These are phyloP conservation scores for Folsomia manolachei DNA, from an alignment of 2,888 invertebrate genomes.

Conservation along the genomic window DNA sequence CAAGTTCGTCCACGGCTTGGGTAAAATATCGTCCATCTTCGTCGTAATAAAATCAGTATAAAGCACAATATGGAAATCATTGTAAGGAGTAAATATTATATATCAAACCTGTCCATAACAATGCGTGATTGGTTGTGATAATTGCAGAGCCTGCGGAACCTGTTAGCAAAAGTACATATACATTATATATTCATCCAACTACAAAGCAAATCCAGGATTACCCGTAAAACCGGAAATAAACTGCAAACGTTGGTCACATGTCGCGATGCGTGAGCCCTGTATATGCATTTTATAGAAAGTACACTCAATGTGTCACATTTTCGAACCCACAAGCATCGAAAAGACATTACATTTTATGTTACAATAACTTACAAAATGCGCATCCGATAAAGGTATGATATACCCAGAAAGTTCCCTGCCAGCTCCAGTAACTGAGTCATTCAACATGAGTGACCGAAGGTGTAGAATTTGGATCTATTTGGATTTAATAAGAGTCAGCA, in stretches of 20 bases:
- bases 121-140: constrained; percentile 69
- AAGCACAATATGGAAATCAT: too few relatives aligned
- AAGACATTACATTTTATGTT: neutral
- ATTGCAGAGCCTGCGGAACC: constrained; percentile 80
- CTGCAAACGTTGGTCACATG: constrained; percentile 75
- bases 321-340: neutral
- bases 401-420: constrained; percentile 68
- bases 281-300: constrained; percentile 1
- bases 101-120: constrained; percentile 69
- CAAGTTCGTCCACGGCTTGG: constrained; percentile 33
- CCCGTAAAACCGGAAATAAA: constrained; percentile 76
- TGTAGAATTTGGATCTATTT: constrained; percentile 55
- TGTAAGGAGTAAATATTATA: neutral
- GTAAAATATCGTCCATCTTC: constrained; percentile 65
- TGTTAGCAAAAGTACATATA: too few relatives aligned
- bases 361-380: constrained; percentile 64
- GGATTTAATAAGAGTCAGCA: too few relatives aligned
- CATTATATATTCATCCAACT: too few relatives aligned
- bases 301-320: constrained; percentile 5
- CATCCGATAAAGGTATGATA: constrained; percentile 77
- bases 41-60: too few relatives aligned
- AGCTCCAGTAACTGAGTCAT: constrained; percentile 57
- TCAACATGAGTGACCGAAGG: constrained; percentile 61
- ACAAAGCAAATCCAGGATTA: neutral
- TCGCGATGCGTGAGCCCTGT: constrained; percentile 85